Base-by-base conservation (phyloP, 2,113 vertebrate genomes). In the Camelus dromedarius region DNA sequence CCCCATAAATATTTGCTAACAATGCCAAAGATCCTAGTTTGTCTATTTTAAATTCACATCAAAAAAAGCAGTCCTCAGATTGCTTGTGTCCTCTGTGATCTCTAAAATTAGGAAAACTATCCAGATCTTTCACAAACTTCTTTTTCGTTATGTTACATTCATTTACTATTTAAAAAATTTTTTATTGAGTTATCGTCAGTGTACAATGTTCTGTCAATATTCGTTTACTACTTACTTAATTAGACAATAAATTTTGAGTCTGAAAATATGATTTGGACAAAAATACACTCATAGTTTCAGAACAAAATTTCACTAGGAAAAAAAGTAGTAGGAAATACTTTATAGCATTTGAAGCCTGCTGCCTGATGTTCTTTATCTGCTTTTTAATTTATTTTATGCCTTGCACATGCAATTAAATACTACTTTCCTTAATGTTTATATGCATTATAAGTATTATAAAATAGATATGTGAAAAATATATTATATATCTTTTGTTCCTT, bases 21-120 rank as follows among this genome's bases (percentile, higher is more conserved):
- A 96, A 79, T 93, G 35, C 70, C 56, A 84, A 76, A 91, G 52
- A 60, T 3, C 6, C 56, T 77, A 42, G 52, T 96, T 86, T 92
- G 28, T 69, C n/a, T 91, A n/a, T 82, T 95, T 93, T 75, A 96
- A 92, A 92, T 84, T 96, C 26, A 67, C 46, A 80, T 79, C 5
- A 69, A 76, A 73, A 73, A 96, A 82, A 93, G 5, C 6, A 66
- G 48, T 73, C 6, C 18, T 11, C 28, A 88, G 81, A 82, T 48
- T 69, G 16, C 35, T 8, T 84, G 14, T 82, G 73, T 56, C 28
- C 32, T 67, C 42, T 60, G 10, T 35, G 9, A 84, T 85, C 12
- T 77, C 28, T 56, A 19, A 76, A 96, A 82, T 92, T 22, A 94
- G 75, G 46, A 76, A 88, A 84, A 84, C 12, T 70, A 70, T 24